Evolutionary conservation across 2,888 invertebrate genomes (phyloP), one percentile per base, ranked within the genome.

Genomic region (Phortica okadai): DNA sequence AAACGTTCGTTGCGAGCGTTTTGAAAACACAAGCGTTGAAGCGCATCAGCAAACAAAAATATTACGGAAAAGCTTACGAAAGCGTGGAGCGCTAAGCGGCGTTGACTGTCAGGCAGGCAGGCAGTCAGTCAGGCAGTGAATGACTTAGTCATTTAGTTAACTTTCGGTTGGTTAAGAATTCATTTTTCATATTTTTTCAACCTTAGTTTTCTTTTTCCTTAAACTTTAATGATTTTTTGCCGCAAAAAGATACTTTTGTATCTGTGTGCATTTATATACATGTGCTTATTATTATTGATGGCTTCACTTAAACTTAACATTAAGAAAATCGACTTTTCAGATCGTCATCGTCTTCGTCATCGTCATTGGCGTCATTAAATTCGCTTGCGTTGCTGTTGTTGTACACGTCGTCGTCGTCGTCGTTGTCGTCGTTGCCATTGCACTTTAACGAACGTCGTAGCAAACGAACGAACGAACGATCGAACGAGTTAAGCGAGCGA

Each of bases 241-340:
- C n/a, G 10, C 8, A 25, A 62, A 45, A 21, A 58, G 33, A 62
- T 74, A 54, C 74, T 56, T 73, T 70, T 74, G 66, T 76, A 74
- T 67, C 72, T 64, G n/a, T 54, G n/a, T 21, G 76, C 74, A 74
- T 78, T 56, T 70, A 25, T 58, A 73, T 75, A 45, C n/a, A 76
- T 74, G 76, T 75, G 67, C 59, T 74, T 76, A 78, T 85, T 83
- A 82, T 84, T 85, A 87, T 85, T 85, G 85, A 85, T 85, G 84
- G 82, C 78, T 84, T 82, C 82, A 87, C 87, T 83, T 85, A 82
- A 85, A 87, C 87, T 85, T 83, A 75, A 80, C 74, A 78, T 74
- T 77, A 79, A 25, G 33, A 33, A 33, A 56, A 54, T 50, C 21
- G 66, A 41, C 66, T 66, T 66, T 10, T 42, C 33, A 66, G 66